These are phyloP conservation scores for Anneissia japonica DNA, from an alignment of 35 echinoderm and acorn worm species.

Conservation along the genomic window DNA sequence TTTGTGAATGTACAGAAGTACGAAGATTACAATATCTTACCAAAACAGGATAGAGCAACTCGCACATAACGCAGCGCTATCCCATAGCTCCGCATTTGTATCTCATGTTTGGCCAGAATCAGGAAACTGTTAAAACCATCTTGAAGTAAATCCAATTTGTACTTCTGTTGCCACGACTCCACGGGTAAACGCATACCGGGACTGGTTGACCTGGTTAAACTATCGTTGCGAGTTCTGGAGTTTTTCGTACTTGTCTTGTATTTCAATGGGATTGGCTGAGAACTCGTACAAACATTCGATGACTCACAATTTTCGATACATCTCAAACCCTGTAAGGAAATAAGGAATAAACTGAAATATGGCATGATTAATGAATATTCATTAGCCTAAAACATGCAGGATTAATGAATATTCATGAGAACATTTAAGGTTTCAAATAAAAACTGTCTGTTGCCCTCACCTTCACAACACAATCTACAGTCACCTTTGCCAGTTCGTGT, in stretches of 20 bases:
- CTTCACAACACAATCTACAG: background rate
- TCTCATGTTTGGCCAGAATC: background rate
- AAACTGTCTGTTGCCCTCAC: background rate
- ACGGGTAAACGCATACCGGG: background rate
- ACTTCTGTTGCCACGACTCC: background rate
- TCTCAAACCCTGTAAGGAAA: background rate
- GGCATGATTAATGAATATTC: too few relatives aligned
- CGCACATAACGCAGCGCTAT: background rate
- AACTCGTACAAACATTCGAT: background rate
- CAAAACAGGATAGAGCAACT: background rate
- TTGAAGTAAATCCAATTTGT: background rate
- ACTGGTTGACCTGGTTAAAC: background rate
- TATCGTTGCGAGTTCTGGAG: background rate
- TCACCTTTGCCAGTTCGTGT: background rate
- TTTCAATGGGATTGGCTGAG: background rate
- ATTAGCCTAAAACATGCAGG: too few relatives aligned
- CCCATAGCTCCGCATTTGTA: background rate
- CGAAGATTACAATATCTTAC: too few relatives aligned
- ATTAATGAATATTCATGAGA: too few relatives aligned
- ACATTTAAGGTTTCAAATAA: too few relatives aligned
- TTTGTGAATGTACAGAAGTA: too few relatives aligned
- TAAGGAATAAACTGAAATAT: too few relatives aligned
- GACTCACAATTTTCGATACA: background rate
- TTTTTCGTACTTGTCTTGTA: background rate
- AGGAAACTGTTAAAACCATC: background rate